phyloP scores from a whole-genome alignment of 2,888 invertebrate species.

The Lithophane ornitopus region DNA sequence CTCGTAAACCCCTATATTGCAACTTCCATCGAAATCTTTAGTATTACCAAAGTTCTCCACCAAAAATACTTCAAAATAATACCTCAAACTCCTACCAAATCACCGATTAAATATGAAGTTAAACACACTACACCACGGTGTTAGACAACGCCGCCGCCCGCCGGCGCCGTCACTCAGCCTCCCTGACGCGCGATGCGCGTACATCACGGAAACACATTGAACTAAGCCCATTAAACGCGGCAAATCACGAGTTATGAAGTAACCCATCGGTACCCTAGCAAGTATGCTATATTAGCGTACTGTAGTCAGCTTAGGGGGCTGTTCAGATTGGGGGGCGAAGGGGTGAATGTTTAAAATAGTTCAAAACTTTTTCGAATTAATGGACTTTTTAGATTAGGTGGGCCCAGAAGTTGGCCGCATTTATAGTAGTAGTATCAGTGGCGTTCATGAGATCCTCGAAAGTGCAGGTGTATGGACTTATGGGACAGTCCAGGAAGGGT shows the following conservation, averaged over 20 bases:
- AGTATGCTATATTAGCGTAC: constrained; percentile 78
- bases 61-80: background rate
- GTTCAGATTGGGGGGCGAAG: constrained; percentile 68
- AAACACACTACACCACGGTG: constrained; percentile 13
- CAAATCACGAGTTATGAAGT: constrained; percentile 86
- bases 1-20: too few relatives aligned
- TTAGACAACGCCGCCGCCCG: constrained; percentile 15
- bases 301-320: constrained; percentile 60
- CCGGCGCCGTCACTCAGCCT: constrained; percentile 51
- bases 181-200: constrained; percentile 47
- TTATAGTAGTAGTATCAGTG: background rate
- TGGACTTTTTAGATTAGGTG: background rate
- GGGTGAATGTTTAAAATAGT: background rate
- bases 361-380: background rate
- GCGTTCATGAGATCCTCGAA: background rate
- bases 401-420: too few relatives aligned
- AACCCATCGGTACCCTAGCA: constrained; percentile 79
- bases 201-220: constrained; percentile 71
- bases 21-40: too few relatives aligned
- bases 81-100: constrained; percentile 5
- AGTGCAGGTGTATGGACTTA: background rate
- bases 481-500: too few relatives aligned
- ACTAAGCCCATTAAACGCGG: constrained; percentile 80
- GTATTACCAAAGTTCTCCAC: background rate
- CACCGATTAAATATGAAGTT: constrained; percentile 12